Base-by-base conservation (phyloP, 1,140 invertebrate species). In the Hyles euphorbiae region DNA sequence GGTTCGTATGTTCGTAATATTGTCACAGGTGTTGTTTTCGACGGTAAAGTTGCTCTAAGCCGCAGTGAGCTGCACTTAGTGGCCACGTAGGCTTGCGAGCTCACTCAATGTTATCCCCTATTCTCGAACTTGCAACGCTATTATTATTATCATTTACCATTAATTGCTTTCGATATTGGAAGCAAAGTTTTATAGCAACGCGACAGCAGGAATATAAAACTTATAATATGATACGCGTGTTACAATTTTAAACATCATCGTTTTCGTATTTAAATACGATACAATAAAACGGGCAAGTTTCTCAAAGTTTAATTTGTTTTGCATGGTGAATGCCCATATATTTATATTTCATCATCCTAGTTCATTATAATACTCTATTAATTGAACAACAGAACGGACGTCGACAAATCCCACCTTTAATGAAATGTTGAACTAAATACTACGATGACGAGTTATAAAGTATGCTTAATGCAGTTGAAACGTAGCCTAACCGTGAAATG, bases 1-100 rank as follows among this genome's bases (percentile, higher is more conserved):
- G 36, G 8, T 54, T 43, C 22, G 43, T 54, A 54, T 22, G 36
- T 34, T 4, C 43, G 3, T 44, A 48, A 48, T 22, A 54, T 44
- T 54, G 75, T 56, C 75, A 60, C 78, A 83, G 78, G 81, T 83
- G 81, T 65, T 70, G 74, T 77, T 71, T 73, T 73, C 70, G 61
- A 56, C 75, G 73, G 71, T 78, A 80, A 81, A 81, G 77, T 83
- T 81, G 67, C 66, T 71, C 56, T 83, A 83, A 81, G 78, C 78
- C 68, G 70, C 71, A 67, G 70, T 74, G 74, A 83, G 76, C 76
- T 72, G 60, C 63, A 71, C 68, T 72, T 72, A 73, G 62, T 65
- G 65, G 58, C 59, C 53, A 64, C 61, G 65, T 67, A 70, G 69
- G 65, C 66, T 71, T 56, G 53, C 65, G 67, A 68, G 68, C 72